Conservation (phyloP, 2,797 vertebrate species). For the Acanthurus leucopareius region DNA sequence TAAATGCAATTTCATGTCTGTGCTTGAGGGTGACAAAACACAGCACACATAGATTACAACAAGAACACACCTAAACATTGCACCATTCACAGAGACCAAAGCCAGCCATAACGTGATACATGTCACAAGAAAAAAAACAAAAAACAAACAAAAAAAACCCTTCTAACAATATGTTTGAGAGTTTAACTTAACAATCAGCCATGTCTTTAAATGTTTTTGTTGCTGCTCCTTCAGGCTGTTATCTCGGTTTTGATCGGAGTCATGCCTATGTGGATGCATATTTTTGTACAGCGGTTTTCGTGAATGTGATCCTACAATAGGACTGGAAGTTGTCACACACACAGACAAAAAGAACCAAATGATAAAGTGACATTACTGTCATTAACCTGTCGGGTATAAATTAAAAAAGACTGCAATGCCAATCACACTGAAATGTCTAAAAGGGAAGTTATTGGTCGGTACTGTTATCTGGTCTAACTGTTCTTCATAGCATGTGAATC, state of each 20-base stretch:
- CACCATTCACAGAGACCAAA: no score
- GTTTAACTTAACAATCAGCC: background rate
- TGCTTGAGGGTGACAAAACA: background rate
- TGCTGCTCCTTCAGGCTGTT: background rate
- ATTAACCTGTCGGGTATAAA: background rate
- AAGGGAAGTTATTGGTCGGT: background rate
- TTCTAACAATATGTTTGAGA: background rate
- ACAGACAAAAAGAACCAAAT: background rate
- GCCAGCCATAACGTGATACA: background rate
- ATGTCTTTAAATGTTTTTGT: background rate
- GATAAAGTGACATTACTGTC: background rate
- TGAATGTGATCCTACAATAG: no score
- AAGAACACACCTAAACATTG: background rate
- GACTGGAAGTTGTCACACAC: no score
- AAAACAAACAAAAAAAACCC: no score
- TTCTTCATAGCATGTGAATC: slow-evolving; percentile 21
- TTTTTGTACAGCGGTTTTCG: no score
- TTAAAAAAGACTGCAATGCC: background rate
- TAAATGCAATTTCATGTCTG: background rate
- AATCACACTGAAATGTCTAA: background rate
- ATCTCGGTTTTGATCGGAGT: background rate
- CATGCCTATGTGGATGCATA: no score
- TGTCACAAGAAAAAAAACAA: background rate
- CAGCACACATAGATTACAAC: background rate
- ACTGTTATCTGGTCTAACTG: background rate